Evolutionary conservation across 2,113 vertebrate species (phyloP), one percentile per base, ranked within the genome.

Genomic region (Leucoraja erinaceus): DNA sequence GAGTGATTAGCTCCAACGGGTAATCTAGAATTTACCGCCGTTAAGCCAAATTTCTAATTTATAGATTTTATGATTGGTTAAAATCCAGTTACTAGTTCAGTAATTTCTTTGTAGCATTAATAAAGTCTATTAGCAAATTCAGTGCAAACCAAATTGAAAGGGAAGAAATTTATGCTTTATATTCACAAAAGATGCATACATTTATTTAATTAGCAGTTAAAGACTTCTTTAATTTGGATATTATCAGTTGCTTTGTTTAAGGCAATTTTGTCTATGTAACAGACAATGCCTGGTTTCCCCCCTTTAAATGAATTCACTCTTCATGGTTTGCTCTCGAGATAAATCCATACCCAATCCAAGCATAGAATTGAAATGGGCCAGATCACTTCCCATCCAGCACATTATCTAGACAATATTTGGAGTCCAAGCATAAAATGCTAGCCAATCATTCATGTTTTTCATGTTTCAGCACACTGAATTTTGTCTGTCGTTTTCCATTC

Each of bases 321-420:
- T 47, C 66, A 54, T 5, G 54, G 33, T 54, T 54, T 18, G 72
- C 90, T 91, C 68, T 91, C 59, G 7, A 74, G 90, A 72, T 54
- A 91, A 91, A 91, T 74, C 68, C 90, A 74, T 74, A 91, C 9
- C 90, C 54, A 28, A 91, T 91, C 68, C 68, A 91, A 74, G 68
- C 68, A 74, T 91, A 72, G 68, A 38, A 91, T 91, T 47, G 20
- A 68, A 54, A 74, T 91, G 68, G 68, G 38, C 90, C 90, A 72
- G 68, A 91, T 54, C 68, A 91, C 31, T 22, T 91, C 90, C 68
- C 90, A 54, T 91, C 54, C 31, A 72, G 28, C 31, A 16, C 16
- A 74, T 74, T 91, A 91, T 20, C 38, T 74, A 54, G 20, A 91
- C 38, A 72, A 74, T 54, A 91, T 47, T 70, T 74, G 9, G 68